phyloP scores from a whole-genome alignment of 2,888 invertebrate species.

The Ceramica pisi region DNA sequence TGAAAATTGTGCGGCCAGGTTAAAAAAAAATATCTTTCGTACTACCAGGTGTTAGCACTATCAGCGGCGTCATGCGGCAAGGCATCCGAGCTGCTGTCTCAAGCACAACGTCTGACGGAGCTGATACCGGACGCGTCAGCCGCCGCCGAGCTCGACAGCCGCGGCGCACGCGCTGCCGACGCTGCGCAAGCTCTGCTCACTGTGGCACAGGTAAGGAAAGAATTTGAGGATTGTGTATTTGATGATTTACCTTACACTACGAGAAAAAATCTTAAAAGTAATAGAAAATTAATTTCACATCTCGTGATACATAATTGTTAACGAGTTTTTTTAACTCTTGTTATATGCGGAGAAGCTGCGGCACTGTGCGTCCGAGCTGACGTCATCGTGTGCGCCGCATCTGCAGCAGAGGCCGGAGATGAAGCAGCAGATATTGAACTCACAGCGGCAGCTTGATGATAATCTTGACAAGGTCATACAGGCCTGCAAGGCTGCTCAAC shows the following conservation, averaged over 20 bases:
- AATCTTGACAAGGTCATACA: slow-evolving; percentile 63
- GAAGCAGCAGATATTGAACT: slow-evolving; percentile 21
- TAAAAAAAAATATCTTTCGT: too few species aligned
- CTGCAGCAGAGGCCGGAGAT: slow-evolving; percentile 33
- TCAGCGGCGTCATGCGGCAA: slow-evolving; percentile 71
- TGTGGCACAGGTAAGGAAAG: slow-evolving; percentile 60
- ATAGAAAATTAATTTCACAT: too few species aligned
- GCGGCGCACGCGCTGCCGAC: slow-evolving; percentile 65
- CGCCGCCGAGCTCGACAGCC: slow-evolving; percentile 66
- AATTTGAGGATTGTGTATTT: too few species aligned
- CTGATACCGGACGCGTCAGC: slow-evolving; percentile 50
- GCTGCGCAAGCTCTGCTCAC: slow-evolving; percentile 70
- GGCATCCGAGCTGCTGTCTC: slow-evolving; percentile 70
- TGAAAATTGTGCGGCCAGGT: too few species aligned
- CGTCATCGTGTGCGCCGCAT: slow-evolving; percentile 56
- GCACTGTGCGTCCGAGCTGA: slow-evolving; percentile 58
- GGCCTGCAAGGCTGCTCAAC: slow-evolving; percentile 60
- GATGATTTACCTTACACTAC: too few species aligned
- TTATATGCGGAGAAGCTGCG: slow-evolving; percentile 66
- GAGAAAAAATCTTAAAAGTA: too few species aligned
- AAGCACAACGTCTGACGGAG: slow-evolving; percentile 69
- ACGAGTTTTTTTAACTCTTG: too few species aligned
- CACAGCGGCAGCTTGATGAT: slow-evolving; percentile 51
- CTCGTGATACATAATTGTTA: too few species aligned
- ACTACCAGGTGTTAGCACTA: too few species aligned